Base-by-base conservation (phyloP, 2,888 invertebrate species). In the Apamea sordens region DNA sequence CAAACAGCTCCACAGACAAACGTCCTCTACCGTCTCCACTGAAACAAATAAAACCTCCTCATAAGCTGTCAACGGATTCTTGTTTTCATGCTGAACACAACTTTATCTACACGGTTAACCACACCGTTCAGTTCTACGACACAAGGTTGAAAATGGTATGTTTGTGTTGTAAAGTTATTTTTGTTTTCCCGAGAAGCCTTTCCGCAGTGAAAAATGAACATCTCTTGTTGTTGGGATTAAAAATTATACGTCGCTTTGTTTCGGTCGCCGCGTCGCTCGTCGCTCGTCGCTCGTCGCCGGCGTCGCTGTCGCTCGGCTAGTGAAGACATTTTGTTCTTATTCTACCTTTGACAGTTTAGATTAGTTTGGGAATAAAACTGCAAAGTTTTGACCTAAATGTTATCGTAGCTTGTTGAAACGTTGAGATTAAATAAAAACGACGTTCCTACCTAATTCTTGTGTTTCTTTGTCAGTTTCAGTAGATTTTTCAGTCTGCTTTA, bases 171-270 rank as follows among this genome's bases (percentile, higher is more conserved):
- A 50, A 53, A 64, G 65, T 79, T 70, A 79, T 88, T 87, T 89
- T 86, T 86, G 82, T 77, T 73, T 77, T 84, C 80, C 89, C 74
- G 86, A 89, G 85, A 92, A 92, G 89, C 89, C 89, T 93, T 91
- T 92, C 90, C 81, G 85, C 88, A 86, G 93, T 95, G 95, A 96
- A 95, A 96, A 96, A 96, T 95, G 96, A 96, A 93, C 96, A 95
- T 94, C 94, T 93, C 95, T 91, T 91, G 93, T 92, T 92, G 94
- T 94, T 90, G 94, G 93, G 96, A 96, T 96, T 96, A 96, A 96
- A 96, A 96, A 96, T 95, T 94, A 95, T 93, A 91, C 93, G 91
- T 90, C 82, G 90, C 92, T 94, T 95, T 94, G 94, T 95, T 93
- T 92, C 65, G 79, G 77, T 41, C 44, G 61, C 75, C 56, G 61